phyloP scores from a whole-genome alignment of 2,113 vertebrate genomes.

The Corythornis vintsioides region DNA sequence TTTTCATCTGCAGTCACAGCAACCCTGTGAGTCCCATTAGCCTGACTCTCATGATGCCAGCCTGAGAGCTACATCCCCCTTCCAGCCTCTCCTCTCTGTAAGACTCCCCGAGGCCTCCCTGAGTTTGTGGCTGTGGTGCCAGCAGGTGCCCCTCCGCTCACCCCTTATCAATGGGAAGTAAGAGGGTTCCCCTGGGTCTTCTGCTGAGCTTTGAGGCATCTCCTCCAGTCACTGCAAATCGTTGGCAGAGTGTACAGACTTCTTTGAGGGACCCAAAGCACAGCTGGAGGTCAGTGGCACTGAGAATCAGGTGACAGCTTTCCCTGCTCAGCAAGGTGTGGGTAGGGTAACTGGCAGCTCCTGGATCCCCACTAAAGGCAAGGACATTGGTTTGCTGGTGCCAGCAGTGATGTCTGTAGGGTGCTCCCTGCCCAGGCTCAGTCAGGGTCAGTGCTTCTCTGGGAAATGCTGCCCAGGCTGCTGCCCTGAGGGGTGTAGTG shows the following conservation, averaged over 20 bases:
- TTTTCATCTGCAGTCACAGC: neutral
- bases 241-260: neutral
- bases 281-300: neutral
- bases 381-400: accelerated
- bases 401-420: neutral
- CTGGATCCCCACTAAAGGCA: neutral
- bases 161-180: neutral
- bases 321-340: accelerated
- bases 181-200: neutral
- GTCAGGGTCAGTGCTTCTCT: accelerated
- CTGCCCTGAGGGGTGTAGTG: neutral
- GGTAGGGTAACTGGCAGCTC: neutral
- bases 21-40: neutral
- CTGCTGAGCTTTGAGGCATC: neutral
- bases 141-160: accelerated
- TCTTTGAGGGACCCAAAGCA: neutral
- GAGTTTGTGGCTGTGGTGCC: neutral
- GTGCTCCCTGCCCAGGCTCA: neutral
- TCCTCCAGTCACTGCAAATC: neutral
- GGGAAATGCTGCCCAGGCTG: neutral
- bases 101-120: neutral
- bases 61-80: neutral
- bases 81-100: neutral
- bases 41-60: accelerated
- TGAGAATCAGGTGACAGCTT: accelerated